Base-by-base conservation (phyloP, 2,113 vertebrate genomes). In the Donacobius atricapilla region DNA sequence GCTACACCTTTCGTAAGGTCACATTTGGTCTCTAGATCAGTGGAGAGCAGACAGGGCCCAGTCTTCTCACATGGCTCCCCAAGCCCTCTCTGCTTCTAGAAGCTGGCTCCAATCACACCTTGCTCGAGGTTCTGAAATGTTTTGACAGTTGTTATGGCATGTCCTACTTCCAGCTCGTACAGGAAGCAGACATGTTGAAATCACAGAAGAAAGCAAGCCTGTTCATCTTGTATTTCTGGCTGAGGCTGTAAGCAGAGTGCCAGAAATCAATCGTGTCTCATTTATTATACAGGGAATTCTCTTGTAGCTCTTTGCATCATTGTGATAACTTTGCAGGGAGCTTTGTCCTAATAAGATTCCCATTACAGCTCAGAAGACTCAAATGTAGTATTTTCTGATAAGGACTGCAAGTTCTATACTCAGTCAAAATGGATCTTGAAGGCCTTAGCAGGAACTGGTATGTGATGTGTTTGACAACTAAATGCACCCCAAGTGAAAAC, bases 201-300 rank as follows among this genome's bases (percentile, higher is more conserved):
- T 96, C 63, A 22, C 81, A 80, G 54, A 87, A 95, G 81, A 94
- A 96, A 96, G 63, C 87, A 66, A 94, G 87, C 95, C 95, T 95
- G 94, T 90, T 97, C 1, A 2, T 95, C 95, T 93, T 83, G 95
- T 96, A 94, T 93, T 96, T 96, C 95, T 96, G 93, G 91, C 93
- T 87, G 71, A 90, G 63, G 51, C 78, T 90, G 56, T 79, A 96
- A 95, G 54, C 23, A 42, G 63, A 94, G 91, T 73, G 82, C 87
- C 37, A 95, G 79, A 80, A 97, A 86, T 93, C 91, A 88, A 10
- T 95, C 91, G 87, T 91, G 57, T 73, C 87, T 96, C 45, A 25
- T 83, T 54, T 88, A 11, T 80, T 83, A 72, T 85, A 48, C n/a
- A 33, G 70, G 31, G 33, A 95, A 69, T 50, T 76, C 35, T 85